Evolutionary conservation across 2,113 vertebrate genomes (phyloP).

Genomic region (Rhizomys pruinosus): DNA sequence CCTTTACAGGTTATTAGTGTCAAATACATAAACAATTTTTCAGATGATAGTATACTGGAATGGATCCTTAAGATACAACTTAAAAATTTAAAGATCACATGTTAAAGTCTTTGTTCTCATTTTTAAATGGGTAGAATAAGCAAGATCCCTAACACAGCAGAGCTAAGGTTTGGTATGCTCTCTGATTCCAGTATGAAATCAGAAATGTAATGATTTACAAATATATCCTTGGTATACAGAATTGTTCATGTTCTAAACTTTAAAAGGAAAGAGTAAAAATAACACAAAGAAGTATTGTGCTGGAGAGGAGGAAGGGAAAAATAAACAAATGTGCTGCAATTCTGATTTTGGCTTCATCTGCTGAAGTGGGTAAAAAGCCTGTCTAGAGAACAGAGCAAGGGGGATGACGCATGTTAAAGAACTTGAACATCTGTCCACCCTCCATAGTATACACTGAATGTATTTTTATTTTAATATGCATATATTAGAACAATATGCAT

Average conservation of each 20-base stretch:
- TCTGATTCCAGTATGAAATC: not conserved
- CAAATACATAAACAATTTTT: not conserved
- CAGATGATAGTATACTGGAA: not conserved
- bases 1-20: not conserved
- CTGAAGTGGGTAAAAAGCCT: not conserved
- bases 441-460: not conserved
- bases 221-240: not conserved
- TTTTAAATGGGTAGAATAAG: not conserved
- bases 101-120: not conserved
- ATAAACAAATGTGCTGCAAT: not conserved
- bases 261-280: not conserved
- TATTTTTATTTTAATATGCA: not conserved
- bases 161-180: not conserved
- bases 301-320: not conserved
- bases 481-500: not conserved
- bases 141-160: not conserved
- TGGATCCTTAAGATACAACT: not conserved
- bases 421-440: accelerated
- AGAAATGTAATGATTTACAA: not conserved
- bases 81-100: not conserved
- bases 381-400: accelerated
- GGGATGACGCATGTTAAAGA: accelerated
- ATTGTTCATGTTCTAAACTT: not conserved
- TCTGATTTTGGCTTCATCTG: not conserved
- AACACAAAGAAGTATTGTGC: not conserved